Percentiles rank a stretch among this genome's conserved stretches.
phyloP scores from a whole-genome alignment of 2,113 vertebrate genomes.

The Callaeas wilsoni region DNA sequence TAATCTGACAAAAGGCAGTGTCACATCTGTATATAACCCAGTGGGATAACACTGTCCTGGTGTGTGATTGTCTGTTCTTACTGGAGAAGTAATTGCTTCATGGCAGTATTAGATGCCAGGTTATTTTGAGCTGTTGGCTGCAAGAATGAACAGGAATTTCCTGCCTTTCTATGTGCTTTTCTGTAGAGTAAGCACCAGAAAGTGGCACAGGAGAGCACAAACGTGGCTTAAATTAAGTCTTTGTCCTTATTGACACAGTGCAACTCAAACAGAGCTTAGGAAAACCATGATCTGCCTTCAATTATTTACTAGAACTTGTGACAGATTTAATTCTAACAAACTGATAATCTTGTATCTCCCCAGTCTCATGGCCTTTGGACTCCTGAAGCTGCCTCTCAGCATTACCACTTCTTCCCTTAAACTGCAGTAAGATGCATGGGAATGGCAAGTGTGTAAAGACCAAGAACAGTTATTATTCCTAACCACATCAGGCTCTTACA shows the following conservation, averaged over 20 bases:
- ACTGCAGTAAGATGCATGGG: not conserved
- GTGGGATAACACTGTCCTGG: not conserved
- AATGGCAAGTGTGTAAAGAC: not conserved
- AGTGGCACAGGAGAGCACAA: not conserved
- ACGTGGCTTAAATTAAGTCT: not conserved
- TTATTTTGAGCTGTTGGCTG: not conserved
- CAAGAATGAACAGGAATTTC: not conserved
- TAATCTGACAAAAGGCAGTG: not conserved
- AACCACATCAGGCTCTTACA: not conserved
- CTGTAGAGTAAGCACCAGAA: not conserved
- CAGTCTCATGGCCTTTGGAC: not conserved
- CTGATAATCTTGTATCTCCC: not conserved
- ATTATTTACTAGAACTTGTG: not conserved
- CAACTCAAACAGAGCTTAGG: not conserved
- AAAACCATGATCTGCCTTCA: not conserved
- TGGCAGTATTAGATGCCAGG: not conserved
- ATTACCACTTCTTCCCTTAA: not conserved
- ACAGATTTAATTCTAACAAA: constrained; percentile 45
- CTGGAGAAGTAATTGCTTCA: not conserved
- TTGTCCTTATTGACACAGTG: not conserved
- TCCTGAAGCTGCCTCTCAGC: not conserved
- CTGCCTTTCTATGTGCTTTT: not conserved
- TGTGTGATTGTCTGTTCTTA: not conserved
- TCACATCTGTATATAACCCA: not conserved
- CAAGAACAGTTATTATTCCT: not conserved